Conservation (phyloP, 2,888 invertebrate genomes). For the Mythimna pallens region DNA sequence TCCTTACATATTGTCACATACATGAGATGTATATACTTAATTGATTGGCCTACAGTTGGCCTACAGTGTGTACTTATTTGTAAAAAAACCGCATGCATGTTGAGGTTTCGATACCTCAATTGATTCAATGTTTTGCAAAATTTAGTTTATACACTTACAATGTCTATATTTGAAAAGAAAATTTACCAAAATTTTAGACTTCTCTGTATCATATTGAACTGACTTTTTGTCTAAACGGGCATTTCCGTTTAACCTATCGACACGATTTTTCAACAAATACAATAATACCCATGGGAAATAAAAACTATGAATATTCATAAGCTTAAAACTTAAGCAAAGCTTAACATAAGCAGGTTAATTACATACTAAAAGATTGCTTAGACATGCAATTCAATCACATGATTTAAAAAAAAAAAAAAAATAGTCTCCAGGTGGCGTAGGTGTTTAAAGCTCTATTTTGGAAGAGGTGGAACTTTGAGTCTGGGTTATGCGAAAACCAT, state of each 20-base stretch:
- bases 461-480: background rate
- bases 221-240: background rate
- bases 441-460: background rate
- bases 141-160: too few relatives aligned
- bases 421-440: background rate
- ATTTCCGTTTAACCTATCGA: background rate
- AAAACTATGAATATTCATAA: conserved; percentile 18
- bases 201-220: background rate
- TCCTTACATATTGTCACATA: background rate
- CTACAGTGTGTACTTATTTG: too few relatives aligned
- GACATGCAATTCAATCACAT: too few relatives aligned
- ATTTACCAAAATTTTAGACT: too few relatives aligned
- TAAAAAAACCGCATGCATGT: too few relatives aligned
- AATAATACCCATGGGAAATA: conserved; percentile 2
- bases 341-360: conserved; percentile 22
- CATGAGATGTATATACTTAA: too few relatives aligned
- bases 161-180: too few relatives aligned
- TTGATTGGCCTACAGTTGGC: background rate
- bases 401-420: too few relatives aligned
- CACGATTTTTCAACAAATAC: background rate
- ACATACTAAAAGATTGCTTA: background rate
- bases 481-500: too few relatives aligned
- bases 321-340: background rate
- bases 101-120: too few relatives aligned
- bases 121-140: too few relatives aligned